Evolutionary conservation across 1,140 invertebrate genomes (phyloP).

Genomic region (Bombus fervidus): DNA sequence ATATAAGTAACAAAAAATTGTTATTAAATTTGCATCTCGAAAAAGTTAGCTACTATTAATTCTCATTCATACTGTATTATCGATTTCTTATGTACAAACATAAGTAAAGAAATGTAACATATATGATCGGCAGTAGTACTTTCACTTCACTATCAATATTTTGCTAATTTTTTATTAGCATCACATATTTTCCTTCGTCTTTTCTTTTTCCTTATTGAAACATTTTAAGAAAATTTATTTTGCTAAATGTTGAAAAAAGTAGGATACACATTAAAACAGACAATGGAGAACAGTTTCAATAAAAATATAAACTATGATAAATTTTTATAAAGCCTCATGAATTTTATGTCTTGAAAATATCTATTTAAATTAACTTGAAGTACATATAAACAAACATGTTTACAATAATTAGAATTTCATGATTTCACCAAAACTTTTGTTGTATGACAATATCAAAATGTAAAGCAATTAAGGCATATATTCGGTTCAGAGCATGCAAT

Average conservation of each 20-base stretch:
- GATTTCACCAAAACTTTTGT: constrained; percentile 71
- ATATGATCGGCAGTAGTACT: constrained; percentile 28
- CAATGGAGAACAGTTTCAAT: not conserved
- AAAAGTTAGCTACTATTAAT: constrained; percentile 12
- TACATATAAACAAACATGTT: not conserved
- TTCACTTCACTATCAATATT: not conserved
- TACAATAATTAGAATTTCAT: constrained; percentile 11
- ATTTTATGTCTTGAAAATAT: not conserved
- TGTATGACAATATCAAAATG: constrained; percentile 68
- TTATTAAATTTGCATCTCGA: constrained; percentile 42
- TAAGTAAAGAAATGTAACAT: constrained; percentile 5
- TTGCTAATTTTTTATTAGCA: not conserved
- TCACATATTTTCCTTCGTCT: not conserved
- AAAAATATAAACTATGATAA: not conserved
- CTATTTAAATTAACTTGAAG: not conserved
- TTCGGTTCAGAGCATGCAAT: constrained; percentile 75
- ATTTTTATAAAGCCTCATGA: not conserved
- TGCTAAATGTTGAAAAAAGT: not conserved
- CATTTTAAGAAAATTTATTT: not conserved
- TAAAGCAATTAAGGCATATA: constrained; percentile 74
- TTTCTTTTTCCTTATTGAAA: not conserved
- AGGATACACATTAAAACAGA: not conserved
- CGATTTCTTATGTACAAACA: not conserved
- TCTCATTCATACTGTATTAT: constrained; percentile 18
- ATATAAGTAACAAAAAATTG: constrained; percentile 34